Evolutionary conservation across 2,113 vertebrate genomes (phyloP).

Genomic region (Callithrix jacchus): DNA sequence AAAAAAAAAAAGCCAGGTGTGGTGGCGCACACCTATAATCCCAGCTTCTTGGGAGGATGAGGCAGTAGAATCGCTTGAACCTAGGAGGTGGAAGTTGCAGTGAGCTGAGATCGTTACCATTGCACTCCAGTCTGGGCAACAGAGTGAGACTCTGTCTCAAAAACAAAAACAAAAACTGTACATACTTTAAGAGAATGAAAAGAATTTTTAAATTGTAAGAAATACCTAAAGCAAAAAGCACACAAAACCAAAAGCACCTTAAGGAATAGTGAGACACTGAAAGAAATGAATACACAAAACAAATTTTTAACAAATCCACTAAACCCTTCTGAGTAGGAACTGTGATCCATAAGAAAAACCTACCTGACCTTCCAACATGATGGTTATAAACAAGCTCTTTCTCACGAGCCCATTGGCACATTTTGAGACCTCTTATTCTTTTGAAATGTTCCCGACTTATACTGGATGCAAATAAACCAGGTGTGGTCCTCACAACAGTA

Average conservation of each 20-base stretch:
- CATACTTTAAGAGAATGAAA: slow-evolving; percentile 43
- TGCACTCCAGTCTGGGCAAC: too few relatives aligned
- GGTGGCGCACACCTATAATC: too few relatives aligned
- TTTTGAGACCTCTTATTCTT: slow-evolving; percentile 75
- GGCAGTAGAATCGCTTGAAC: too few relatives aligned
- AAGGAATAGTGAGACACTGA: neutral
- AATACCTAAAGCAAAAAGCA: neutral
- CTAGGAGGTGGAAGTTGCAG: too few relatives aligned
- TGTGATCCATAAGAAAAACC: slow-evolving; percentile 21
- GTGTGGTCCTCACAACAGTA: slow-evolving; percentile 81
- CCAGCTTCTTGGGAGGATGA: too few relatives aligned
- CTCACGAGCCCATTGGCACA: slow-evolving; percentile 42
- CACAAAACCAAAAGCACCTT: neutral
- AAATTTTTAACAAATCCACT: neutral
- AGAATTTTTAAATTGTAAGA: slow-evolving; percentile 22
- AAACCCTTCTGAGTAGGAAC: slow-evolving; percentile 49
- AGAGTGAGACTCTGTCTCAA: too few relatives aligned
- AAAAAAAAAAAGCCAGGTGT: too few relatives aligned
- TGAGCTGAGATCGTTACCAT: too few relatives aligned
- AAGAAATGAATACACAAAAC: slow-evolving; percentile 21
- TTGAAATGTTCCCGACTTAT: slow-evolving; percentile 82
- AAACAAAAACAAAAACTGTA: neutral
- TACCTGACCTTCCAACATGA: neutral
- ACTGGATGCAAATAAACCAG: slow-evolving; percentile 84
- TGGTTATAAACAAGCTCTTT: slow-evolving; percentile 74